Conservation (phyloP, 2,888 invertebrate genomes). For the Oxytorus armatus region DNA sequence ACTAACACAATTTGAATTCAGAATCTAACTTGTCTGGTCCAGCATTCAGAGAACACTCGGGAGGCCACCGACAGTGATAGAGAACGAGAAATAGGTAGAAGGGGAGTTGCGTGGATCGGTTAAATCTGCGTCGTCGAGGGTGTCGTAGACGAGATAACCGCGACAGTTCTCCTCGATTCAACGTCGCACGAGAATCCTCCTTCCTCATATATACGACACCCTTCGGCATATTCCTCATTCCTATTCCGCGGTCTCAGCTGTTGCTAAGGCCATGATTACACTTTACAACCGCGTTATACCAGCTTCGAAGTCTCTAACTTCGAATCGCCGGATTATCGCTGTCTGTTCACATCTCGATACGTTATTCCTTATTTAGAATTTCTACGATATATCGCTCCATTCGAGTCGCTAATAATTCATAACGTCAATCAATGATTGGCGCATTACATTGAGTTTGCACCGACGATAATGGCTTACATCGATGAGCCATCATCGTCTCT, state of each 20-base stretch:
- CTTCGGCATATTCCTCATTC: constrained; percentile 63
- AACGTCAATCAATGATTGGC: too few species aligned
- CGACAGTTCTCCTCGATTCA: constrained; percentile 51
- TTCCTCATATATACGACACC: constrained; percentile 46
- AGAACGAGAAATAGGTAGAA: neutral
- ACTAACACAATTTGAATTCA: constrained; percentile 47
- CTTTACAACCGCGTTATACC: constrained; percentile 50
- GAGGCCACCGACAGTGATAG: neutral
- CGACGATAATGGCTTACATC: too few species aligned
- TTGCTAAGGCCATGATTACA: constrained; percentile 67
- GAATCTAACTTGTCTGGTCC: constrained; percentile 23
- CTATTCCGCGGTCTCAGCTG: constrained; percentile 66
- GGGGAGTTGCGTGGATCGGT: constrained; percentile 15
- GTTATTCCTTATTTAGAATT: constrained; percentile 15
- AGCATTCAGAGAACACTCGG: constrained; percentile 30
- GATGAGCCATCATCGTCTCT: too few species aligned
- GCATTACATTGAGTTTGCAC: neutral
- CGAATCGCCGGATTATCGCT: constrained; percentile 18
- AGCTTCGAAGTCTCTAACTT: constrained; percentile 43
- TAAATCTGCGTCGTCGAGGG: constrained; percentile 61
- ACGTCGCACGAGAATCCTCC: constrained; percentile 40
- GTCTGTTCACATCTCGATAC: constrained; percentile 12
- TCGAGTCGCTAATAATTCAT: neutral
- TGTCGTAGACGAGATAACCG: constrained; percentile 68
- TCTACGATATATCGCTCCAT: neutral